Evolutionary conservation across 2,113 vertebrate genomes (phyloP).

Genomic region (Oreochromis niloticus): DNA sequence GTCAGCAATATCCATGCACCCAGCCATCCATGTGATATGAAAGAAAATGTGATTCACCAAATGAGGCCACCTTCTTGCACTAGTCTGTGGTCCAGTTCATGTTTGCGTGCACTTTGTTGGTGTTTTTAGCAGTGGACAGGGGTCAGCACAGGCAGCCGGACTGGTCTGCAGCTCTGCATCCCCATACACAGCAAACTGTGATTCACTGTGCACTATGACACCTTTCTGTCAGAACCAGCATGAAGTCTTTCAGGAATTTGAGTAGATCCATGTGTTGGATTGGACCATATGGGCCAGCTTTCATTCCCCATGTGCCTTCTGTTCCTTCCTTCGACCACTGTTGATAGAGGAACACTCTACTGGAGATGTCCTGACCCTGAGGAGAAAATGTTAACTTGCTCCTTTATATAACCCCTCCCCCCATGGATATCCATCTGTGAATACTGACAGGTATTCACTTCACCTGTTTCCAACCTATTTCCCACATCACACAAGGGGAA

Average conservation of each 20-base stretch:
- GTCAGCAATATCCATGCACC: background rate
- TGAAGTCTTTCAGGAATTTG: background rate
- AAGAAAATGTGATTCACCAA: background rate
- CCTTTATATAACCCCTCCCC: background rate
- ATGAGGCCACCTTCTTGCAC: accelerated
- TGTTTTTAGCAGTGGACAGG: background rate
- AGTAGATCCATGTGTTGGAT: background rate
- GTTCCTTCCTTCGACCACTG: background rate
- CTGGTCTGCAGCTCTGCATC: background rate
- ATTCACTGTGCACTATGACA: background rate
- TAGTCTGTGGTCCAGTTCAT: background rate
- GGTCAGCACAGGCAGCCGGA: background rate
- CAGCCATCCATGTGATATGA: background rate
- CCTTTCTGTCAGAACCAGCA: background rate
- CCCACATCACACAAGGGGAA: no score
- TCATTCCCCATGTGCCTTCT: background rate
- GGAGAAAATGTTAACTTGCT: background rate
- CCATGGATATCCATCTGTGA: background rate
- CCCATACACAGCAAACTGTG: background rate
- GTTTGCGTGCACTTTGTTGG: accelerated
- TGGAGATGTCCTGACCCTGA: background rate
- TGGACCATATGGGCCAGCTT: background rate
- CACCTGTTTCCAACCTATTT: background rate
- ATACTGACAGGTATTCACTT: background rate
- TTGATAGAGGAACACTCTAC: background rate